Conservation (phyloP, 2,113 vertebrate genomes). For the Corydoras sp. region DNA sequence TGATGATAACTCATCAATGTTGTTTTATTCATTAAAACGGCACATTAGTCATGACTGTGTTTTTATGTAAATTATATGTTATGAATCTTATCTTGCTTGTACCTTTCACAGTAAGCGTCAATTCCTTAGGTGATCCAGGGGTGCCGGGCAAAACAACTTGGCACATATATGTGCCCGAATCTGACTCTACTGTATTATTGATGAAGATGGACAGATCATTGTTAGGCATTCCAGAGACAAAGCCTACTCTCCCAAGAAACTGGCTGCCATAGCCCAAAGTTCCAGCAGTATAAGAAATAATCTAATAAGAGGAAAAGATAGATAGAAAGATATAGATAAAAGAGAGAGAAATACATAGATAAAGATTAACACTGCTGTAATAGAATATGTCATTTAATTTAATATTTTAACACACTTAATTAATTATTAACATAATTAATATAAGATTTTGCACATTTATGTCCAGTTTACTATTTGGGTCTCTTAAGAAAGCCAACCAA, state of each 20-base stretch:
- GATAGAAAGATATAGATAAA: neutral
- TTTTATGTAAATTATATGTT: neutral
- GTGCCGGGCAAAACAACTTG: conserved; percentile 54
- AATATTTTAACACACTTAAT: neutral
- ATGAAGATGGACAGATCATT: conserved; percentile 73
- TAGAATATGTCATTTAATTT: neutral
- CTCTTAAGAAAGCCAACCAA: no score
- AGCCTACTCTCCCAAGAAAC: conserved; percentile 59
- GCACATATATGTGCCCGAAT: conserved; percentile 77
- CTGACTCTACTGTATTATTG: conserved; percentile 67
- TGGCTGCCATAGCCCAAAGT: conserved; percentile 32
- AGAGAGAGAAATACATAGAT: neutral
- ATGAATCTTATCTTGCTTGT: neutral
- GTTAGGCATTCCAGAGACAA: conserved; percentile 54
- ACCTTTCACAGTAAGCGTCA: conserved; percentile 74
- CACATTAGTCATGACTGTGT: neutral
- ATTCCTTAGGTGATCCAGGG: neutral
- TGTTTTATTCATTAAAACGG: no score
- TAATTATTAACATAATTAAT: neutral
- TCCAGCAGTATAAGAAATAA: conserved; percentile 63
- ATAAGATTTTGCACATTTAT: no score
- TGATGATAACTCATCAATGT: no score
- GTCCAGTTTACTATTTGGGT: no score
- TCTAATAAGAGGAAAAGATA: conserved; percentile 50
- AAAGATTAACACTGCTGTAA: neutral